Percentiles rank a stretch among this genome's conserved stretches.
phyloP scores from a whole-genome alignment of 2,113 vertebrate species.

The Actinemys pallida region DNA sequence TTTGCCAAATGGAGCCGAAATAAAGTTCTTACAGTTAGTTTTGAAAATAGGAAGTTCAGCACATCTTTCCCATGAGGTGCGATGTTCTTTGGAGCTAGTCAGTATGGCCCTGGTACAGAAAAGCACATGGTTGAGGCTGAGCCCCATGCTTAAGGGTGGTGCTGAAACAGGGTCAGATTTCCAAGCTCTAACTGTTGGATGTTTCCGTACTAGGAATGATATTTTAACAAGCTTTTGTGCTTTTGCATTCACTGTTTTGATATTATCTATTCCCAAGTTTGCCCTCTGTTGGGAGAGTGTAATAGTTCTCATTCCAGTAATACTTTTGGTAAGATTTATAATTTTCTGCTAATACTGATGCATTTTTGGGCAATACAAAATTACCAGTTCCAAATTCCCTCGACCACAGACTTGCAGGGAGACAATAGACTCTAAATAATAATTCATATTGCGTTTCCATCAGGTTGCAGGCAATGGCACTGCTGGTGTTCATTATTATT shows the following conservation, averaged over 20 bases:
- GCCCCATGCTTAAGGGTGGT: conserved; percentile 27
- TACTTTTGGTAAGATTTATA: conserved; percentile 52
- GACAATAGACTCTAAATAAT: not conserved
- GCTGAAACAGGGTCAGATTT: conserved; percentile 56
- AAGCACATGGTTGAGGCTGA: conserved; percentile 22
- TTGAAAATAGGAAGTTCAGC: not conserved
- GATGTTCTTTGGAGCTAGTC: not conserved
- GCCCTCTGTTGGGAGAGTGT: conserved; percentile 37
- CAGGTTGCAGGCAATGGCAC: not conserved
- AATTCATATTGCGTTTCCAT: not conserved
- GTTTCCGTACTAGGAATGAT: conserved; percentile 51
- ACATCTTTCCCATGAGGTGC: conserved; percentile 30
- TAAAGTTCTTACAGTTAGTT: conserved; percentile 34
- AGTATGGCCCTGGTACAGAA: not conserved
- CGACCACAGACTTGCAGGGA: not conserved
- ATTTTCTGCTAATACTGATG: conserved; percentile 19
- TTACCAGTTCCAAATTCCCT: conserved; percentile 14
- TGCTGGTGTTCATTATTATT: conserved; percentile 1
- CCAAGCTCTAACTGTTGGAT: conserved; percentile 36
- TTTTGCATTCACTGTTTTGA: conserved; percentile 49
- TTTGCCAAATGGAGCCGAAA: conserved; percentile 44
- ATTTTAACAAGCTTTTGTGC: conserved; percentile 49
- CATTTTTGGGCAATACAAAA: not conserved
- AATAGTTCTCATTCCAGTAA: conserved; percentile 33
- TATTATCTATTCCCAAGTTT: conserved; percentile 38